Conservation (phyloP, 2,888 invertebrate species). For the Epinotia bilunana region DNA sequence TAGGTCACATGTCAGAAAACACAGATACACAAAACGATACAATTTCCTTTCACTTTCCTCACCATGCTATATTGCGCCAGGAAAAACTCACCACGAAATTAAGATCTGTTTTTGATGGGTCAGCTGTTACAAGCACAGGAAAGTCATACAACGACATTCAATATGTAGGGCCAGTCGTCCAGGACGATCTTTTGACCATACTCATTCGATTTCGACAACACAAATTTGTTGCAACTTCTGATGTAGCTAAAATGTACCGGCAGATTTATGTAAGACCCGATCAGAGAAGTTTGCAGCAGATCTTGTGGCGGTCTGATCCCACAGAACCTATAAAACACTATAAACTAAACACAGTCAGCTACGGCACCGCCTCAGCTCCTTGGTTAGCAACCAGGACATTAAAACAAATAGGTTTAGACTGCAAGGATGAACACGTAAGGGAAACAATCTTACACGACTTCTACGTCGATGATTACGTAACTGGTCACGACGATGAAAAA, state of each 20-base stretch:
- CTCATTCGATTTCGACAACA: background rate
- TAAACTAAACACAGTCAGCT: no score
- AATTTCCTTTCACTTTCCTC: background rate
- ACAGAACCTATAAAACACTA: no score
- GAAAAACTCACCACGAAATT: background rate
- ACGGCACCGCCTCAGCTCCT: no score
- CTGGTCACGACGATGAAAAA: no score
- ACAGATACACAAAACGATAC: background rate
- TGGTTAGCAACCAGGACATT: no score
- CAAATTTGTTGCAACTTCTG: no score
- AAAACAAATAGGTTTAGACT: no score
- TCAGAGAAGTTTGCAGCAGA: no score
- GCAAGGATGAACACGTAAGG: background rate
- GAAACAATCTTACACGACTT: background rate
- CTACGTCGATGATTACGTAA: background rate
- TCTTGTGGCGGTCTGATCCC: no score
- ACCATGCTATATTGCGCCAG: background rate
- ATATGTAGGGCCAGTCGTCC: background rate
- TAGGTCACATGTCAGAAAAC: conserved; percentile 34
- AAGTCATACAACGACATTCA: background rate
- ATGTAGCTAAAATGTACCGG: no score
- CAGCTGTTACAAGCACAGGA: background rate
- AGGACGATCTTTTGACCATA: background rate
- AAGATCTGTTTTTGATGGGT: background rate
- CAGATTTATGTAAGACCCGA: no score